Base-by-base conservation (phyloP, 2,888 invertebrate species). In the Lasioglossum villosulum region DNA sequence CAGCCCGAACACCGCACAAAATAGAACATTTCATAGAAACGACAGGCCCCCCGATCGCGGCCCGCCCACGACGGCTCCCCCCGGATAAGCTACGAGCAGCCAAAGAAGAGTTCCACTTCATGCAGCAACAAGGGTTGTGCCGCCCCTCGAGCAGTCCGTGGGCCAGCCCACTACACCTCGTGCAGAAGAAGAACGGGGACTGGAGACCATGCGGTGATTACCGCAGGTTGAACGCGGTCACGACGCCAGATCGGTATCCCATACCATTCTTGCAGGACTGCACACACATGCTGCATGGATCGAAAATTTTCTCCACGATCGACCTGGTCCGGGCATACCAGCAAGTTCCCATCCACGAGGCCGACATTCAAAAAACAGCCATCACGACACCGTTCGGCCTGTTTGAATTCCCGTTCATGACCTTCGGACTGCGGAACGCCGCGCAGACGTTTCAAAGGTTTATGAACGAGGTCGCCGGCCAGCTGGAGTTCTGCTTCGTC, bases 331-430 rank as follows among this genome's bases (percentile, higher is more conserved):
- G 66, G 0, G 37, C 66, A 0, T 66, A 66, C 6, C 30, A 86
- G 52, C 80, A 88, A n/a, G 83, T 88, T 23, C 86, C 89, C 2
- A 68, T 87, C 2, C 75, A 79, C 0, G 52, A 48, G 1, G 76
- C 52, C n/a, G 86, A 86, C 27, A 56, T 80, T 0, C 37, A 52
- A 2, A 77, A 77, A 16, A 86, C 83, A 5, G 85, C 85, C 0
- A 77, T 87, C 10, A 63, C 30, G 3, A 63, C 30, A 0, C 63
- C 91, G 0, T 92, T 91, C 75, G 91, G 92, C 0, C 74, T 92
- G 1, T 92, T 90, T 52, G 93, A 93, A 78, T 92, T 83, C 42
- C 42, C 80, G 4, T 42, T 39, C 10, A 93, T 93, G 93, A 84
- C 89, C 4, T 92, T 89, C 66, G 92, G 91, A 4, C 75, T 93